Percentiles rank a stretch among this genome's conserved stretches.
Conservation (phyloP, 2,113 vertebrate species). For the Nematolebias whitei region DNA sequence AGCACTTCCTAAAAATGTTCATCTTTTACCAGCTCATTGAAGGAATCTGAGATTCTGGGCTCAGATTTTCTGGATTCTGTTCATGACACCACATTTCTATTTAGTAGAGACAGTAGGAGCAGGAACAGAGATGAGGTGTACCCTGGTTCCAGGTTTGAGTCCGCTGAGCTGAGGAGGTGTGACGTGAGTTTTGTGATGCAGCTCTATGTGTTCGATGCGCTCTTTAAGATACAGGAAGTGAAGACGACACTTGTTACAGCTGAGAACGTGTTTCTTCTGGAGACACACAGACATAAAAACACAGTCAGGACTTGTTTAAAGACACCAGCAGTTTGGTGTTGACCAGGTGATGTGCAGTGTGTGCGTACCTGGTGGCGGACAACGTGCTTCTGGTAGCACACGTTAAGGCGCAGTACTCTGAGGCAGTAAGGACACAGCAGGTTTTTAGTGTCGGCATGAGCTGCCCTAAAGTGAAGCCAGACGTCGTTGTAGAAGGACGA, state of each 20-base stretch:
- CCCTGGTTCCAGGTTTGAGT: constrained; percentile 92
- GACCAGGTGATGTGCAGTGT: no score
- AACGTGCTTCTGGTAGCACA: constrained; percentile 89
- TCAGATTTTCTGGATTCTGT: no score
- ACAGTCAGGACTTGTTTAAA: neutral
- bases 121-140: constrained; percentile 40
- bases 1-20: no score
- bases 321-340: no score
- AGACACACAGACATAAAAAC: constrained; percentile 40
- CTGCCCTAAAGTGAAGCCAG: constrained; percentile 86
- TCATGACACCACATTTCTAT: no score
- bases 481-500: constrained; percentile 90
- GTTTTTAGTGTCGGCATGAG: constrained; percentile 84
- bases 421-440: constrained; percentile 92
- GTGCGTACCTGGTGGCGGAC: constrained; percentile 87
- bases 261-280: constrained; percentile 86
- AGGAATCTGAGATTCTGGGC: neutral
- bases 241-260: constrained; percentile 91
- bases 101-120: no score
- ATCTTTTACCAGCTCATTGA: neutral
- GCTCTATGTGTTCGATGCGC: constrained; percentile 83
- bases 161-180: constrained; percentile 89
- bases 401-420: constrained; percentile 86
- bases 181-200: constrained; percentile 88
- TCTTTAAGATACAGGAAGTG: constrained; percentile 91